Evolutionary conservation across 92 coral and sea anemone genomes (phyloP).

Genomic region (Actinernus sp.): DNA sequence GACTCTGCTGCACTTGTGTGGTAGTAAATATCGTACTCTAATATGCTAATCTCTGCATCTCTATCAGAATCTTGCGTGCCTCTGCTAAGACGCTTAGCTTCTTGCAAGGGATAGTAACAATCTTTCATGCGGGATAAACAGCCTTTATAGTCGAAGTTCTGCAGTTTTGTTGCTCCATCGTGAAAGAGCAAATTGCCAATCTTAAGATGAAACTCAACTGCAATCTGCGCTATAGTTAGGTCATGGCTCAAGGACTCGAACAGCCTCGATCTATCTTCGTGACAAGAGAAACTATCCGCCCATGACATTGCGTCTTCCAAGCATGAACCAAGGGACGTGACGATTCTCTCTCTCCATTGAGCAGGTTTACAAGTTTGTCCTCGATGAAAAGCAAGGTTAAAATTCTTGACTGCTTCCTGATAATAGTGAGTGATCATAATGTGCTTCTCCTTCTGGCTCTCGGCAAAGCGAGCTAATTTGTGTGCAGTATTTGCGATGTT

Average conservation of each 20-base stretch:
- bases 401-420: constrained; percentile 69
- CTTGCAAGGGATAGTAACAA: constrained; percentile 86
- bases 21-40: constrained; percentile 73
- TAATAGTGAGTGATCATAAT: constrained; percentile 57
- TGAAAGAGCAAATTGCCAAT: constrained; percentile 63
- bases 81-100: constrained; percentile 81
- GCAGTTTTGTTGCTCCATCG: constrained; percentile 79
- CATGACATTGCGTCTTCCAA: constrained; percentile 57
- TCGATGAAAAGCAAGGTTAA: constrained; percentile 44
- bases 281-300: constrained; percentile 35
- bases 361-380: constrained; percentile 56
- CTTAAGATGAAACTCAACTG: constrained; percentile 48
- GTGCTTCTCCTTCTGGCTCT: constrained; percentile 41
- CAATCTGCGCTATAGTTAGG: constrained; percentile 15
- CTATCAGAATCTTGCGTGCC: too few species aligned
- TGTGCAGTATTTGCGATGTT: constrained; percentile 87
- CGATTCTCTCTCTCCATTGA: constrained; percentile 68
- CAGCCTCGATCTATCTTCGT: constrained; percentile 44
- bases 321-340: constrained; percentile 57
- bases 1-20: constrained; percentile 81
- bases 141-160: constrained; percentile 68
- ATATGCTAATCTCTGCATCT: constrained; percentile 33
- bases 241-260: constrained; percentile 29
- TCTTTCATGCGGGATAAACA: constrained; percentile 84
- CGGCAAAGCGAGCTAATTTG: constrained; percentile 53